Conservation (phyloP, 2,888 invertebrate species). For the Trachelus iudaicus region DNA sequence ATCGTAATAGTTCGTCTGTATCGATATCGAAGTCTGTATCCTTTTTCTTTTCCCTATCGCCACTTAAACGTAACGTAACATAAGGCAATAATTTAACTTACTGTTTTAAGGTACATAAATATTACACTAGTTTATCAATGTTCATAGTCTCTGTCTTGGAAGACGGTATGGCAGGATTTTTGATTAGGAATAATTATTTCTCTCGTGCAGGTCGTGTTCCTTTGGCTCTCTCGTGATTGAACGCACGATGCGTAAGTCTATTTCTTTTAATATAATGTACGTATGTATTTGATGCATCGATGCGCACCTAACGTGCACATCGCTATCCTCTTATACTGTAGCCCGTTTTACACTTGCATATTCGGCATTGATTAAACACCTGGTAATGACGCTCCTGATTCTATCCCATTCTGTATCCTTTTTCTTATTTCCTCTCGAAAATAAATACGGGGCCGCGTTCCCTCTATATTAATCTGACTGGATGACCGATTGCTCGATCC, state of each 20-base stretch:
- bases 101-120: slow-evolving; percentile 47
- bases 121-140: slow-evolving; percentile 47
- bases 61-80: background rate
- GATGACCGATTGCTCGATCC: background rate
- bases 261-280: background rate
- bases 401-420: background rate
- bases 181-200: slow-evolving; percentile 46
- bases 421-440: background rate
- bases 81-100: slow-evolving; percentile 40
- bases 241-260: background rate
- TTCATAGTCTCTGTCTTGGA: slow-evolving; percentile 57
- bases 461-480: background rate
- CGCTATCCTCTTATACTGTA: background rate
- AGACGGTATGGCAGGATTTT: slow-evolving; percentile 61
- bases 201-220: background rate
- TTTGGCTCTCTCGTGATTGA: background rate
- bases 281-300: background rate
- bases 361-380: background rate
- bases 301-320: background rate
- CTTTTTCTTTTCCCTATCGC: background rate
- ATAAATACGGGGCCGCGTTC: background rate
- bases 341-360: background rate
- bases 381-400: background rate
- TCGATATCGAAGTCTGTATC: background rate
- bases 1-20: background rate